phyloP scores from a whole-genome alignment of 1,140 invertebrate species.

The Stegodyphus dumicola region DNA sequence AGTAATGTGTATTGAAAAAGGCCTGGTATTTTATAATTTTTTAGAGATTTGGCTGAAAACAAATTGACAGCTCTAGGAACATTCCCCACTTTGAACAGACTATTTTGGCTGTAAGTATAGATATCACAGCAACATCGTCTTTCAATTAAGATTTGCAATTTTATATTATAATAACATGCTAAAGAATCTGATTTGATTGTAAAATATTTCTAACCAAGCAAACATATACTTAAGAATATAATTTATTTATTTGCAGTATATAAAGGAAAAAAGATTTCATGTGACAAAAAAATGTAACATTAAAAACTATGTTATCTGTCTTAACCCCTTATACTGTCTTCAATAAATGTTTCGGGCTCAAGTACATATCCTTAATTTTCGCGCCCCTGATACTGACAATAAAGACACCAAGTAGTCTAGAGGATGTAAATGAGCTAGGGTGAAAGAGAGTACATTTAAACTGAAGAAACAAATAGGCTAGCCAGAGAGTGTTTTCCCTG shows the following conservation, averaged over 20 bases:
- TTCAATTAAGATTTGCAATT: background rate
- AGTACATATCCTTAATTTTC: too few relatives aligned
- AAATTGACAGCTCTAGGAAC: constrained; percentile 17
- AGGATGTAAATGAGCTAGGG: too few relatives aligned
- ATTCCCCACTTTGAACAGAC: constrained; percentile 8
- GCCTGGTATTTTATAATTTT: background rate
- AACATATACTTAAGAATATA: background rate
- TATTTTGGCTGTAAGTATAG: constrained; percentile 53
- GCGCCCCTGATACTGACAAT: too few relatives aligned
- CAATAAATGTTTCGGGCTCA: too few relatives aligned
- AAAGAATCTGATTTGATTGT: background rate
- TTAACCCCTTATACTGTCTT: too few relatives aligned
- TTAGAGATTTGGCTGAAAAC: constrained; percentile 41
- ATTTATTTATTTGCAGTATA: background rate
- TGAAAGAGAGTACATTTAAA: too few relatives aligned
- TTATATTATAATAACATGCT: background rate
- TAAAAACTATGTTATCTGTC: too few relatives aligned
- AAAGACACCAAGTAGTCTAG: too few relatives aligned
- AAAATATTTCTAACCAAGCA: background rate
- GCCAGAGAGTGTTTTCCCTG: too few relatives aligned
- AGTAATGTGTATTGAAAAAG: too few relatives aligned
- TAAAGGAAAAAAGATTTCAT: background rate
- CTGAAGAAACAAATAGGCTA: too few relatives aligned
- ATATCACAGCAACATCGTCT: background rate
- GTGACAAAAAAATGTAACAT: too few relatives aligned